phyloP scores from a whole-genome alignment of 2,888 invertebrate genomes.

The Eutolmus rufibarbis region DNA sequence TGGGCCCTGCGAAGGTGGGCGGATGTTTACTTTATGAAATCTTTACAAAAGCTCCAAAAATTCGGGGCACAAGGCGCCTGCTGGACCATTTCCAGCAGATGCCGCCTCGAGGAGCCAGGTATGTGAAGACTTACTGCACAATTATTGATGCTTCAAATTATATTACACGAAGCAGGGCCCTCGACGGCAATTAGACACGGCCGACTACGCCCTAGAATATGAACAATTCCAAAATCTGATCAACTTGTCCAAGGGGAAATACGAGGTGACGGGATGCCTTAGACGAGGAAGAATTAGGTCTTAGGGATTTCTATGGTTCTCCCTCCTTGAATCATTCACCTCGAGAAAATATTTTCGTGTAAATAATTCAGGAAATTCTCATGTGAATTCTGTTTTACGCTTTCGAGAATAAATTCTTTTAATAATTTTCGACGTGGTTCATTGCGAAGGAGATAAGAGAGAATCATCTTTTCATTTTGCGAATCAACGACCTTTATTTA shows the following conservation, averaged over 20 bases:
- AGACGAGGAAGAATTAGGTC: not conserved
- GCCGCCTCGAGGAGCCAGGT: not conserved
- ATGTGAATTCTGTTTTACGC: not conserved
- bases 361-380: not conserved
- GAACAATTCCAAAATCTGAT: not conserved
- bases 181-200: not conserved
- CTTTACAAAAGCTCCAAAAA: not conserved
- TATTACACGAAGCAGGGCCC: not conserved
- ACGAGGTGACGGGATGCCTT: not conserved
- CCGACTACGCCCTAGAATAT: not conserved
- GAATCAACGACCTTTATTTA: not conserved
- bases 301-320: not conserved
- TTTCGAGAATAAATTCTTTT: not conserved
- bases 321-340: not conserved
- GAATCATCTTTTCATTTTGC: not conserved
- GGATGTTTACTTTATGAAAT: constrained; percentile 36
- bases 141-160: not conserved
- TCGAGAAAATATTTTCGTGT: not conserved
- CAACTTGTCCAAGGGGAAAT: not conserved
- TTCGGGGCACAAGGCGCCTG: not conserved
- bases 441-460: not conserved
- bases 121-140: not conserved
- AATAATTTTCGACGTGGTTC: not conserved
- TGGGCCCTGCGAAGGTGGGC: not conserved
- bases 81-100: not conserved